Evolutionary conservation across 1,140 invertebrate genomes (phyloP).

Genomic region (Ectropis grisescens): DNA sequence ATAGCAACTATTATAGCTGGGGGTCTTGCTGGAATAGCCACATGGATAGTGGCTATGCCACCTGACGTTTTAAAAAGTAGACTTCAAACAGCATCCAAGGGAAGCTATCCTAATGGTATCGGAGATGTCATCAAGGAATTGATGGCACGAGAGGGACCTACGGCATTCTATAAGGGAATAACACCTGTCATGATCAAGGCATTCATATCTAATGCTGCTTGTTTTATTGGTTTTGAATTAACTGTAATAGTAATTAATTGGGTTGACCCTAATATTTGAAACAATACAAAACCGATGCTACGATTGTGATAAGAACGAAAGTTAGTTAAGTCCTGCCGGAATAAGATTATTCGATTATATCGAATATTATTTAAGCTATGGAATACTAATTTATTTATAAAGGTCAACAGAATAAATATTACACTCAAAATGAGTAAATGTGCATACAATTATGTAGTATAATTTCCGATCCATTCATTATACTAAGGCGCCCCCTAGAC

Average conservation of each 20-base stretch:
- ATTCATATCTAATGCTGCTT: conserved; percentile 95
- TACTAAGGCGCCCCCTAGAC: too few species aligned
- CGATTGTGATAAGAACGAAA: too few species aligned
- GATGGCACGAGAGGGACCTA: conserved; percentile 84
- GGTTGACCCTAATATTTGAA: conserved; percentile 58
- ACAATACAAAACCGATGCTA: too few species aligned
- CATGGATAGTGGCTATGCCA: conserved; percentile 97
- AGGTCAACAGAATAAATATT: too few species aligned
- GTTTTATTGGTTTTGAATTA: conserved; percentile 89
- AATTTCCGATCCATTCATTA: too few species aligned
- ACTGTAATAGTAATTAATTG: conserved; percentile 64
- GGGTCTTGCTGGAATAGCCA: conserved; percentile 95
- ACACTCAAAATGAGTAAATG: too few species aligned
- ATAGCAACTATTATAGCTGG: conserved; percentile 90
- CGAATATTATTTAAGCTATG: too few species aligned
- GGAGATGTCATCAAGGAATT: conserved; percentile 86
- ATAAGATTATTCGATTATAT: too few species aligned
- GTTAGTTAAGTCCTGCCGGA: too few species aligned
- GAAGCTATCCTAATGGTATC: conserved; percentile 90
- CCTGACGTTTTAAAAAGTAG: conserved; percentile 98
- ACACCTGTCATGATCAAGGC: conserved; percentile 90
- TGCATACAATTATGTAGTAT: too few species aligned
- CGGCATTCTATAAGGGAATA: conserved; percentile 86
- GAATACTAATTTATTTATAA: too few species aligned
- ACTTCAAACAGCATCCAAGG: conserved; percentile 93